These are phyloP conservation scores for Torymus texanus DNA, from an alignment of 2,888 invertebrate genomes.

Conservation along the genomic window DNA sequence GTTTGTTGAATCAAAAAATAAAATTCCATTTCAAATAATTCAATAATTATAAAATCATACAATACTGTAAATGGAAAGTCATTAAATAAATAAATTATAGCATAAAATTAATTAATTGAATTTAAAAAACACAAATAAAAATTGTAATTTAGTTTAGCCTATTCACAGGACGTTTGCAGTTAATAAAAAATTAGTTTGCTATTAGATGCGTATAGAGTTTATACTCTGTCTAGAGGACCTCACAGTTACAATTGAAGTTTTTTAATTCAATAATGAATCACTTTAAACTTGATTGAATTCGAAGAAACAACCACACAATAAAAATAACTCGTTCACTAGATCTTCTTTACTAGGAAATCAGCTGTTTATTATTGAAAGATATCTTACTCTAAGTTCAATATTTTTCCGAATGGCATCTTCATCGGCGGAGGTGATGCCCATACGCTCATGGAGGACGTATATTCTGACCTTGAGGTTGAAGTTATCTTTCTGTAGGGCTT, in stretches of 20 bases:
- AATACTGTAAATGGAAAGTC: not conserved
- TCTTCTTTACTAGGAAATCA: not conserved
- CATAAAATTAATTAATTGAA: not conserved
- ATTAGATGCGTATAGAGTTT: too few species aligned
- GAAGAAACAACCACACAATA: too few species aligned
- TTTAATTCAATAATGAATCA: too few species aligned
- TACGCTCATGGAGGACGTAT: slow-evolving; percentile 91
- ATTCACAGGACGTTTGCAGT: too few species aligned
- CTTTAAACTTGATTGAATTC: too few species aligned
- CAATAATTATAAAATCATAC: not conserved
- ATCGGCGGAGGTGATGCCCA: slow-evolving; percentile 82
- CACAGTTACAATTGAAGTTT: too few species aligned
- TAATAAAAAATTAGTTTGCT: too few species aligned
- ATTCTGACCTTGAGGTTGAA: slow-evolving; percentile 93
- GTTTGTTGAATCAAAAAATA: too few species aligned
- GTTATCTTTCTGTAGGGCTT: slow-evolving; percentile 90
- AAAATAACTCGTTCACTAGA: not conserved
- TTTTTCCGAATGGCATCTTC: slow-evolving; percentile 82
- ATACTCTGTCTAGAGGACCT: too few species aligned
- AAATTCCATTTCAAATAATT: too few species aligned
- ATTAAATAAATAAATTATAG: not conserved
- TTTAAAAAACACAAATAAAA: too few species aligned
- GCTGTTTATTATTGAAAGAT: not conserved
- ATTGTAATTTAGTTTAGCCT: too few species aligned
- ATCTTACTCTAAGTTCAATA: slow-evolving; percentile 80